Evolutionary conservation across 2,113 vertebrate genomes (phyloP).

Genomic region (Furnarius figulus): DNA sequence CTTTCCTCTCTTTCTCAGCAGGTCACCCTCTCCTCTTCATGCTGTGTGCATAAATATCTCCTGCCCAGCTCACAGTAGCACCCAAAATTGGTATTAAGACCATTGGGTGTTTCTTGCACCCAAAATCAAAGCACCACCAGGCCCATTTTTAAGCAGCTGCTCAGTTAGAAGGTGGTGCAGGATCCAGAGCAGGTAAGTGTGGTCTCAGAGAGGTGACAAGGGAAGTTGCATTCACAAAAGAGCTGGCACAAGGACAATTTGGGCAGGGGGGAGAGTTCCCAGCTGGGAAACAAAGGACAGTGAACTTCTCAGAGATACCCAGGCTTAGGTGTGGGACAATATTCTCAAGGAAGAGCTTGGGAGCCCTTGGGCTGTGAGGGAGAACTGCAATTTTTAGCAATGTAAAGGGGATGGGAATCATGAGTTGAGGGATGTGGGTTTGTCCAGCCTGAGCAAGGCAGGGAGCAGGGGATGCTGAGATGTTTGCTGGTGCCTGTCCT

Average conservation of each 20-base stretch:
- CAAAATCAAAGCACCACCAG: background rate
- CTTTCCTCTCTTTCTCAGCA: background rate
- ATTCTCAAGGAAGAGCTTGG: background rate
- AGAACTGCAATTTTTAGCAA: background rate
- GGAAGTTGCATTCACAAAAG: background rate
- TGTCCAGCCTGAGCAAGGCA: background rate
- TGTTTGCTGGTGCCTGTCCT: background rate
- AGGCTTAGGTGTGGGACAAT: background rate
- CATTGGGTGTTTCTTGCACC: background rate
- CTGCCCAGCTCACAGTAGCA: background rate
- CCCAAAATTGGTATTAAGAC: background rate
- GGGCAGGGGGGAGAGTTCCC: background rate
- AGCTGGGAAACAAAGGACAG: background rate
- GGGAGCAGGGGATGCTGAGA: background rate
- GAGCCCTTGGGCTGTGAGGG: background rate
- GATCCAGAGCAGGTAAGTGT: background rate
- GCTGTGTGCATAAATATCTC: background rate
- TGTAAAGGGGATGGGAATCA: background rate
- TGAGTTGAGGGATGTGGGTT: background rate
- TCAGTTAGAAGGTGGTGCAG: background rate
- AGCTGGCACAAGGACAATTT: background rate
- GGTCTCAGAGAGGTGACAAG: background rate
- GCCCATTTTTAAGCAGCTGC: constrained; percentile 3
- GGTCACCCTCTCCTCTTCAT: background rate
- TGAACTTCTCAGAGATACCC: background rate